Conservation (phyloP, 2,113 vertebrate species). For the Boulengeromyrus knoepffleri region DNA sequence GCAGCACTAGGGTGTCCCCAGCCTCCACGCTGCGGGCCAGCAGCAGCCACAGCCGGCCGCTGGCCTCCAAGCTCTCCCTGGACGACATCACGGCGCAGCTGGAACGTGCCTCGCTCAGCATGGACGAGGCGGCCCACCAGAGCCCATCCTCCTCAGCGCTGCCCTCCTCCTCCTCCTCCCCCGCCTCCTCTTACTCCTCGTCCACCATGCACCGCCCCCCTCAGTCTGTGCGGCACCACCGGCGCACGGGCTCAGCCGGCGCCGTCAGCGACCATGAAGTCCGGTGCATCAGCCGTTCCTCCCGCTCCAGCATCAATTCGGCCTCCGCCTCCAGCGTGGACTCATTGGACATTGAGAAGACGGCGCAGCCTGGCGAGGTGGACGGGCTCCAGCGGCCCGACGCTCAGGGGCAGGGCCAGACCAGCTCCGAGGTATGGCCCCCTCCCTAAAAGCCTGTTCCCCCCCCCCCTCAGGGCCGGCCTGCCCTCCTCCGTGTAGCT, state of each 20-base stretch:
- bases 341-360: constrained; percentile 84
- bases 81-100: constrained; percentile 96
- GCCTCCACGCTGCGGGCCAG: constrained; percentile 50
- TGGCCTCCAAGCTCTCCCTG: constrained; percentile 83
- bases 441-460: not conserved
- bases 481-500: not conserved
- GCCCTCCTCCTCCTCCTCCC: constrained; percentile 48
- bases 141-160: constrained; percentile 55
- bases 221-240: constrained; percentile 64
- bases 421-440: constrained; percentile 73
- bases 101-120: constrained; percentile 92
- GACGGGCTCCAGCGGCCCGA: constrained; percentile 56
- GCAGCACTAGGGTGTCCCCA: constrained; percentile 71
- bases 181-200: constrained; percentile 47
- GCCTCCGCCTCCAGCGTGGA: constrained; percentile 82
- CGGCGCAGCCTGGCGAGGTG: constrained; percentile 66
- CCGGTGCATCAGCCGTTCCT: constrained; percentile 77
- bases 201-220: constrained; percentile 59
- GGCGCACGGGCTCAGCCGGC: constrained; percentile 86
- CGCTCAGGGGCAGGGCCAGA: constrained; percentile 38
- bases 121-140: constrained; percentile 91
- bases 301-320: constrained; percentile 61
- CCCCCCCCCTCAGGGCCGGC: not conserved
- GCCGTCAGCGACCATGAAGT: constrained; percentile 89
- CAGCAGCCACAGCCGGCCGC: constrained; percentile 45